These are phyloP conservation scores for Anoura caudifer DNA, from an alignment of 2,113 vertebrate genomes.

Conservation along the genomic window DNA sequence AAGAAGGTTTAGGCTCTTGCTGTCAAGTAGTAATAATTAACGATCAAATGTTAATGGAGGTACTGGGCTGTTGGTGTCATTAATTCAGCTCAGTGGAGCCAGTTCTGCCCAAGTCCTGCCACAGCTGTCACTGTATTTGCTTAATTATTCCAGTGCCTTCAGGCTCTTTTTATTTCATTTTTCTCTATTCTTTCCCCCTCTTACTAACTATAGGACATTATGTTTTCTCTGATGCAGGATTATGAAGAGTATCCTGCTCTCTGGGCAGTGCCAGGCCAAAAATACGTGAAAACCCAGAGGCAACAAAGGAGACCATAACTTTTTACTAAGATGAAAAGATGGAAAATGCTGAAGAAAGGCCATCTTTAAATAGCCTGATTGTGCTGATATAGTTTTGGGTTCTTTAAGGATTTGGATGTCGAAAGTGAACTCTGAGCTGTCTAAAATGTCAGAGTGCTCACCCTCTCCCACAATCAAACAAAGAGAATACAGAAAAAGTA, in stretches of 20 bases:
- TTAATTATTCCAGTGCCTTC: constrained; percentile 93
- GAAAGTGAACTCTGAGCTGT: constrained; percentile 51
- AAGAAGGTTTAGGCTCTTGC: constrained; percentile 84
- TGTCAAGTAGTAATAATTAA: constrained; percentile 92
- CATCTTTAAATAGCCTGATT: constrained; percentile 29
- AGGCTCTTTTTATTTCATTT: constrained; percentile 79
- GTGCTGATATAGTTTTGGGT: constrained; percentile 39
- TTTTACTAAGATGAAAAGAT: constrained; percentile 33
- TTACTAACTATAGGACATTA: constrained; percentile 81
- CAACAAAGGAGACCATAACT: constrained; percentile 54
- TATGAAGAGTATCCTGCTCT: constrained; percentile 75
- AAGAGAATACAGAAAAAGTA: neutral
- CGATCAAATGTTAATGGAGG: constrained; percentile 90
- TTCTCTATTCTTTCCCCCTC: neutral
- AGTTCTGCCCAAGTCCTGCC: constrained; percentile 89
- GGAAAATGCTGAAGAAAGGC: constrained; percentile 56
- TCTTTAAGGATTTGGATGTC: constrained; percentile 51
- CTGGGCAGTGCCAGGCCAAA: constrained; percentile 66
- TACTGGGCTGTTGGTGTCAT: constrained; percentile 90
- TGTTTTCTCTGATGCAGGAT: constrained; percentile 84
- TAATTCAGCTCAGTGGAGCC: constrained; percentile 95
- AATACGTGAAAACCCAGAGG: constrained; percentile 71
- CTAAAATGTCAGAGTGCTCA: constrained; percentile 68
- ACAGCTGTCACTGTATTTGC: constrained; percentile 92
- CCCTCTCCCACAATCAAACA: constrained; percentile 38